Percentiles rank a stretch among this genome's conserved stretches.
Conservation (phyloP, 2,113 vertebrate species). For the Cyanoliseus patagonus region DNA sequence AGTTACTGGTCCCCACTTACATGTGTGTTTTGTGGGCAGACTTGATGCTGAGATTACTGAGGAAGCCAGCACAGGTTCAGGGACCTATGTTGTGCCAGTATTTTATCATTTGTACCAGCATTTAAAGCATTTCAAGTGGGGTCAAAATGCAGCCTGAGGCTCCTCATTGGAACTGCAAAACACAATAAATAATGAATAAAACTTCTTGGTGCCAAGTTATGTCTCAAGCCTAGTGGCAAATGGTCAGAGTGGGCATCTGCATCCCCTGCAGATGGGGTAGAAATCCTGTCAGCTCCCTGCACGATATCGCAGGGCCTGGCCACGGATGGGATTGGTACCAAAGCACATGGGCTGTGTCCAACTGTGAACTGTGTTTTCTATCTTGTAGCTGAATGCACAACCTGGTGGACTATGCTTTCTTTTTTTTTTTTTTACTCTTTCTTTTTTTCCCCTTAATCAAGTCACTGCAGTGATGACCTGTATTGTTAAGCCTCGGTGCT, state of each 20-base stretch:
- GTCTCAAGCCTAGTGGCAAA: neutral
- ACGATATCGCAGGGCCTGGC: neutral
- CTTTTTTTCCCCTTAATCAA: slow-evolving; percentile 70
- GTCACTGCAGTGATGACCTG: slow-evolving; percentile 83
- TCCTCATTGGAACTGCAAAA: slow-evolving; percentile 35
- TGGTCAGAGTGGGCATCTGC: neutral
- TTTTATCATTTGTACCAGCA: slow-evolving; percentile 59
- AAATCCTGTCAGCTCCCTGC: neutral
- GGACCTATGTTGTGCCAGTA: slow-evolving; percentile 31
- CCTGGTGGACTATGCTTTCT: slow-evolving; percentile 6
- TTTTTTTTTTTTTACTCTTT: neutral
- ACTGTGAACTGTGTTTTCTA: neutral
- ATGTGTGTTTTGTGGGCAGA: neutral
- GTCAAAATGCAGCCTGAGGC: slow-evolving; percentile 39
- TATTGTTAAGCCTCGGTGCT: slow-evolving; percentile 76
- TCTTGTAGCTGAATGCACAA: slow-evolving; percentile 12
- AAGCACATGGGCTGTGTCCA: neutral
- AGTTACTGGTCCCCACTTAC: neutral
- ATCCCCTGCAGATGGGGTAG: neutral
- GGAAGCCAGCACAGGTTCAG: slow-evolving; percentile 29
- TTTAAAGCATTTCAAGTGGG: slow-evolving; percentile 42
- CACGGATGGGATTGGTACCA: neutral
- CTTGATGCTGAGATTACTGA: neutral
- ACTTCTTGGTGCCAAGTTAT: slow-evolving; percentile 11
- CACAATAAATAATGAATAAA: slow-evolving; percentile 57